Conservation (phyloP, 1,140 invertebrate genomes). For the Tetranychus urticae region DNA sequence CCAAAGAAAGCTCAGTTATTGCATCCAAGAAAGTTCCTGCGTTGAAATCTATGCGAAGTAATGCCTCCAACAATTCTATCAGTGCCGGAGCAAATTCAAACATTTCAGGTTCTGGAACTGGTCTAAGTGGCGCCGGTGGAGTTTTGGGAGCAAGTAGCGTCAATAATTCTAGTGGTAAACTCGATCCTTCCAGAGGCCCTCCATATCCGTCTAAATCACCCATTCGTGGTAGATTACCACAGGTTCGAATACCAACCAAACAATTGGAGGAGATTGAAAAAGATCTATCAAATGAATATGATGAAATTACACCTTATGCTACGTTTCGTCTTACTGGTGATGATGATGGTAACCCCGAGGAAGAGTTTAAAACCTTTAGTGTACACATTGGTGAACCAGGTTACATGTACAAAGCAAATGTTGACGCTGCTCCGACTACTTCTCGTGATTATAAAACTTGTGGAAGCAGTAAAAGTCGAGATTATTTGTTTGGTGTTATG, state of each 20-base stretch:
- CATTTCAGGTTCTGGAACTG: too few species aligned
- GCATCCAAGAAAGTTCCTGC: background rate
- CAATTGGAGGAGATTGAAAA: background rate
- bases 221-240: background rate
- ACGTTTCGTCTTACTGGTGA: slow-evolving; percentile 13
- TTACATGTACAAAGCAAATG: slow-evolving; percentile 4
- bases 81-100: too few species aligned
- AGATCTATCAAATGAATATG: slow-evolving; percentile 3
- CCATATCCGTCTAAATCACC: background rate
- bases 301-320: slow-evolving; percentile 15
- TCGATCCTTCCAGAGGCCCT: too few species aligned
- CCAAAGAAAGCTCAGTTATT: background rate
- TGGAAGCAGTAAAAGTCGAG: background rate
- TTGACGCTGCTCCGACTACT: background rate
- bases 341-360: slow-evolving; percentile 1
- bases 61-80: background rate
- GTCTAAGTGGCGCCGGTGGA: too few species aligned
- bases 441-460: background rate
- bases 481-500: background rate
- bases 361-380: slow-evolving; percentile 14
- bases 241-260: background rate
- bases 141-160: too few species aligned
- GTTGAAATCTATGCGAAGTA: background rate
- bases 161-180: too few species aligned
- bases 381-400: slow-evolving; percentile 12